Percentiles rank a stretch among this genome's conserved stretches.
phyloP scores from a whole-genome alignment of 1,140 invertebrate genomes.

The Drosophila kepulauana region DNA sequence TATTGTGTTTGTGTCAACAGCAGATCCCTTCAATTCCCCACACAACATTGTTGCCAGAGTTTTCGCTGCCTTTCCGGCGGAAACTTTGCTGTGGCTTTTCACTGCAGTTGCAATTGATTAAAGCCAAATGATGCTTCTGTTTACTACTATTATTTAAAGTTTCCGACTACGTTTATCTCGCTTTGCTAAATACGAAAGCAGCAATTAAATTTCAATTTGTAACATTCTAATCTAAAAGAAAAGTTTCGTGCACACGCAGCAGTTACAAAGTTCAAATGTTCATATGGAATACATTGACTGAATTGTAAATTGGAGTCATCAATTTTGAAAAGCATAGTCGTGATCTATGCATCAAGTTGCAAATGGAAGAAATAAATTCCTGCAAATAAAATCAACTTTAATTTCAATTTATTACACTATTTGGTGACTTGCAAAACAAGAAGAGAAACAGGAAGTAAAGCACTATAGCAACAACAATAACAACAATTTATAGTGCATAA shows the following conservation, averaged over 20 bases:
- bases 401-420: slow-evolving; percentile 35
- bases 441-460: slow-evolving; percentile 1
- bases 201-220: not conserved
- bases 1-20: slow-evolving; percentile 34
- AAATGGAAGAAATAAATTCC: not conserved
- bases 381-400: slow-evolving; percentile 14
- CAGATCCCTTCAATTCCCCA: slow-evolving; percentile 9
- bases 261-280: too few relatives aligned
- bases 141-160: slow-evolving; percentile 1
- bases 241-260: too few relatives aligned
- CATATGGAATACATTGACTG: not conserved
- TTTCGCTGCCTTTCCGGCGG: slow-evolving; percentile 21
- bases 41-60: not conserved
- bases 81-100: slow-evolving; percentile 23
- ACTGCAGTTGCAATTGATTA: slow-evolving; percentile 37
- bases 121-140: slow-evolving; percentile 24
- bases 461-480: slow-evolving; percentile 20
- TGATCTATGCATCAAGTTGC: slow-evolving; percentile 1
- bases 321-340: not conserved
- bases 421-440: not conserved
- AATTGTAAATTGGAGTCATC: not conserved
- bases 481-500: slow-evolving; percentile 21
- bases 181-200: not conserved
- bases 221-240: not conserved
- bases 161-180: not conserved